Conservation (phyloP, 2,797 vertebrate species). For the Pelobates cultripes region DNA sequence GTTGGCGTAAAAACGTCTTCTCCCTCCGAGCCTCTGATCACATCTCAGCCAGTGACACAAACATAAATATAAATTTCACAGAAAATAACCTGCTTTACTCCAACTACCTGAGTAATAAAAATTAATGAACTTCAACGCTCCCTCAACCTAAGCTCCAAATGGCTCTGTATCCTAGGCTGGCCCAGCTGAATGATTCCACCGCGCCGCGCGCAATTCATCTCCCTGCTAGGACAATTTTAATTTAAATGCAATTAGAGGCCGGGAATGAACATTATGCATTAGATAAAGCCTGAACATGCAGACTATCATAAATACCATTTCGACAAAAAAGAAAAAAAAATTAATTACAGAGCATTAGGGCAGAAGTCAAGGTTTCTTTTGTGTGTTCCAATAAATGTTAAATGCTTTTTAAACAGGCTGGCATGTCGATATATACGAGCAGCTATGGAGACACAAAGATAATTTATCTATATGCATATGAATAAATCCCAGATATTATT, state of each 20-base stretch:
- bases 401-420: constrained; percentile 77
- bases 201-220: constrained; percentile 88
- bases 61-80: constrained; percentile 84
- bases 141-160: constrained; percentile 73
- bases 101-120: constrained; percentile 91
- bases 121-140: constrained; percentile 82
- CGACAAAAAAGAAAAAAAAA: constrained; percentile 89
- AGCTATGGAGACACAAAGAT: constrained; percentile 23
- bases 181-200: constrained; percentile 87
- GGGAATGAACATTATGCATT: constrained; percentile 93
- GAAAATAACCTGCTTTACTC: constrained; percentile 84
- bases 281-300: constrained; percentile 85
- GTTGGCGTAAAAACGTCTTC: constrained; percentile 17
- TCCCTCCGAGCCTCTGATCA: constrained; percentile 41
- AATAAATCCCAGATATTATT: no score
- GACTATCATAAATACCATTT: constrained; percentile 87
- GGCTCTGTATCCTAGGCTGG: constrained; percentile 82
- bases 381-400: constrained; percentile 86
- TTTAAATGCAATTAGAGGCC: constrained; percentile 92
- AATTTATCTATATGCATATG: constrained; percentile 13
- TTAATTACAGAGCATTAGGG: constrained; percentile 94
- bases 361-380: constrained; percentile 89
- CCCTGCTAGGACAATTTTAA: constrained; percentile 90
- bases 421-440: constrained; percentile 24
- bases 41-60: constrained; percentile 76